Conservation (phyloP, 1,140 invertebrate genomes). For the Sarcophaga peregrina region DNA sequence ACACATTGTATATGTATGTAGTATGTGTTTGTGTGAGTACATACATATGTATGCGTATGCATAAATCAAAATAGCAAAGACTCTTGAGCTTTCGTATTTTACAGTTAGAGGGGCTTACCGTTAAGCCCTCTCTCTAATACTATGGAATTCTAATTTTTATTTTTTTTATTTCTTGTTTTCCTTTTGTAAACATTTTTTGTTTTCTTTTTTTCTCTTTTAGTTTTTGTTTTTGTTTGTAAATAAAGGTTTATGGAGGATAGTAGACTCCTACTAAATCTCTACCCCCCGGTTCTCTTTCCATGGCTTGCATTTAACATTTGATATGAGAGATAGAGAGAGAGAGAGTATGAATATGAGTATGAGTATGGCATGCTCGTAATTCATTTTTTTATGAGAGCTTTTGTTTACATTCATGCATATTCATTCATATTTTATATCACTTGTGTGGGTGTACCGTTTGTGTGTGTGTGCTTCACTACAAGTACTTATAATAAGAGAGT, state of each 20-base stretch:
- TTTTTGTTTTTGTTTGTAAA: background rate
- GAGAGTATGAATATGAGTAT: no score
- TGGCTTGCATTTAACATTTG: no score
- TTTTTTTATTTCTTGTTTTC: no score
- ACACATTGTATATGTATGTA: background rate
- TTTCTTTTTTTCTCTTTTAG: no score
- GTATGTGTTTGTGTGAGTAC: background rate
- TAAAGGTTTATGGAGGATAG: background rate
- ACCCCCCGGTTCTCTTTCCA: no score
- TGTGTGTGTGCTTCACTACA: background rate
- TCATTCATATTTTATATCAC: no score
- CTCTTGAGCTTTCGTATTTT: slow-evolving; percentile 36
- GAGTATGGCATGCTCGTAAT: no score
- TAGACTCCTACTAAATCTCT: no score
- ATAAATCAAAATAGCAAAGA: slow-evolving; percentile 36
- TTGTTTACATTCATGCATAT: no score
- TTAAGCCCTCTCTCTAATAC: slow-evolving; percentile 30
- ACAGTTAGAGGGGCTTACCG: no score
- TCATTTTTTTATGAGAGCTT: no score
- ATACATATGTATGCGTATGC: background rate
- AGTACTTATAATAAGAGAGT: background rate
- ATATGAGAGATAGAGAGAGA: no score
- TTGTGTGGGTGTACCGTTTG: background rate
- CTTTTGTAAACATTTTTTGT: background rate
- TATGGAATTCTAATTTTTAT: background rate